Evolutionary conservation across 92 coral and sea anemone species (phyloP).

Genomic region (Desmophyllum pertusum): DNA sequence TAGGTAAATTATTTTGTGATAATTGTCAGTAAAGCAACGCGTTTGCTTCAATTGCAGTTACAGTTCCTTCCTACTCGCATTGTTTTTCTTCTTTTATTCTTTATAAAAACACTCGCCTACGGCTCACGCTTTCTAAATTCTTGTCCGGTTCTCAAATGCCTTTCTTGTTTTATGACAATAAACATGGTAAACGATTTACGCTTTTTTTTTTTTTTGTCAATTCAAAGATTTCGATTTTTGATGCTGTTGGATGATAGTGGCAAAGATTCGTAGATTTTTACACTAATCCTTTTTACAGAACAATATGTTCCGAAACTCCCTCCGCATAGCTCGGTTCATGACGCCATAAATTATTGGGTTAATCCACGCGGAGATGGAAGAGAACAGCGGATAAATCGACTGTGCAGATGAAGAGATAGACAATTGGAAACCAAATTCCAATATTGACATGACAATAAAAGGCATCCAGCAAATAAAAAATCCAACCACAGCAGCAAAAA

Average conservation of each 20-base stretch:
- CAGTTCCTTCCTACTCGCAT: too few species aligned
- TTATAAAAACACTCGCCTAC: too few species aligned
- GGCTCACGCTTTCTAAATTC: too few species aligned
- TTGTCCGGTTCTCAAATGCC: too few species aligned
- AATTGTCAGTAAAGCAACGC: too few species aligned
- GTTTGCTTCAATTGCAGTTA: too few species aligned
- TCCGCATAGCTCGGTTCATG: constrained; percentile 16
- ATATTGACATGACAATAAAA: not conserved
- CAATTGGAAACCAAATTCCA: constrained; percentile 3
- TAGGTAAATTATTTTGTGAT: too few species aligned
- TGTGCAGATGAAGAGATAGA: not conserved
- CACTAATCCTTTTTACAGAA: not conserved
- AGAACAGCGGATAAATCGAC: not conserved
- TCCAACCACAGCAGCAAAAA: constrained; percentile 10
- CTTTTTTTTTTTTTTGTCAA: too few species aligned
- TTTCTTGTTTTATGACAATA: too few species aligned
- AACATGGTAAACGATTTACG: too few species aligned
- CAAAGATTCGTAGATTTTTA: not conserved
- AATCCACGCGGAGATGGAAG: not conserved
- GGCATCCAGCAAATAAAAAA: constrained; percentile 7
- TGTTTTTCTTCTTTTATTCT: too few species aligned
- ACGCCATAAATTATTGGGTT: constrained; percentile 8
- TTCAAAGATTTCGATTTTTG: too few species aligned
- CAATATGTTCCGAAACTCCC: not conserved
- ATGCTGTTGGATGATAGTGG: not conserved